phyloP scores from a whole-genome alignment of 2,888 invertebrate genomes.

The Lycophotia porphyrea region DNA sequence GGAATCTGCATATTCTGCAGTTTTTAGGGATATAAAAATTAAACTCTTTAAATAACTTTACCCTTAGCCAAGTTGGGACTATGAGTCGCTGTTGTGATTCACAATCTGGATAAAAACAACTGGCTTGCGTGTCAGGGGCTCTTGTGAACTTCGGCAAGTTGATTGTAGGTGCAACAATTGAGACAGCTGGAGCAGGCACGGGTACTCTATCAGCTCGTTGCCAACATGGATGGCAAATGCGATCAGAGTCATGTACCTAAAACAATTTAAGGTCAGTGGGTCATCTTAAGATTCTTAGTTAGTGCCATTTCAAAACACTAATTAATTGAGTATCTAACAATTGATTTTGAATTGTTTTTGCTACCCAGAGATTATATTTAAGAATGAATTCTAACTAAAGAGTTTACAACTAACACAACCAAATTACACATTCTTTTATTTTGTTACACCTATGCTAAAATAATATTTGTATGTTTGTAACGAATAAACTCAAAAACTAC shows the following conservation, averaged over 20 bases:
- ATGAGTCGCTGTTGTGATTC: not conserved
- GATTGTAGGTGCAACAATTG: not conserved
- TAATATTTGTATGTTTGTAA: no score
- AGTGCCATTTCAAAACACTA: not conserved
- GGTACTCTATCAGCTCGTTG: constrained; percentile 8
- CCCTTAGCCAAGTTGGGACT: not conserved
- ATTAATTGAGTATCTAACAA: not conserved
- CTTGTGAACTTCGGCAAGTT: not conserved
- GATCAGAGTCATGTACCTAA: constrained; percentile 3
- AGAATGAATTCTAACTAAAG: no score
- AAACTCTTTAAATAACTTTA: constrained; percentile 2
- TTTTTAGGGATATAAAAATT: constrained; percentile 9
- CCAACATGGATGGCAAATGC: constrained; percentile 15
- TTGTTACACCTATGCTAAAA: no score
- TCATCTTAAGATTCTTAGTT: no score
- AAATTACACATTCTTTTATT: no score
- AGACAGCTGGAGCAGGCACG: not conserved
- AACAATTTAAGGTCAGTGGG: constrained; percentile 12
- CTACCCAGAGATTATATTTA: no score
- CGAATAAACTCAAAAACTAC: no score
- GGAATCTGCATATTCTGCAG: constrained; percentile 1
- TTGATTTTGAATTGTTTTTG: not conserved
- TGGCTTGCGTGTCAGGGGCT: not conserved
- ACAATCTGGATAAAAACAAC: not conserved
- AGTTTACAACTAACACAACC: no score